Percentiles rank a stretch among this genome's conserved stretches.
phyloP scores from a whole-genome alignment of 2,888 invertebrate species.

The Penaeus monodon region DNA sequence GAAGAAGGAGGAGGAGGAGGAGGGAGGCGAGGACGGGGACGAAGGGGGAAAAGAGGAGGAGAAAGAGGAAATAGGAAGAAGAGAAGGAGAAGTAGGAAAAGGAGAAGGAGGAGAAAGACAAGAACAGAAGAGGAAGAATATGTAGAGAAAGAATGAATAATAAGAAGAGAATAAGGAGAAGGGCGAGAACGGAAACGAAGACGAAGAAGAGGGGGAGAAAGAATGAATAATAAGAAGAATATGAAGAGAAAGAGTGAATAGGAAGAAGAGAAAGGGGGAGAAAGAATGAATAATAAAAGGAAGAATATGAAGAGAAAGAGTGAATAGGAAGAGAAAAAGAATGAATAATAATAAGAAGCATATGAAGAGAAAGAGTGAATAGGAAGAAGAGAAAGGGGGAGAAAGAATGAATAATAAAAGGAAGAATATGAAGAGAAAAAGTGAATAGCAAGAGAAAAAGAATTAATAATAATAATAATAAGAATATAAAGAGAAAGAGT shows the following conservation, averaged over 20 bases:
- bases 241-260: not conserved
- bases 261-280: not conserved
- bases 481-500: too few relatives aligned
- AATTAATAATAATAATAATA: accelerated
- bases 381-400: too few relatives aligned
- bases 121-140: not conserved
- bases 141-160: not conserved
- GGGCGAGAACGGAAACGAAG: not conserved
- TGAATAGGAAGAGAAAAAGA: too few relatives aligned
- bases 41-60: not conserved
- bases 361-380: too few relatives aligned
- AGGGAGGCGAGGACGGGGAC: not conserved
- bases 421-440: too few relatives aligned
- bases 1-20: not conserved
- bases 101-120: not conserved
- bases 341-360: too few relatives aligned
- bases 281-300: not conserved
- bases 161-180: not conserved
- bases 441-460: too few relatives aligned
- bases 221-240: not conserved
- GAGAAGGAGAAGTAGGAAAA: not conserved
- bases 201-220: not conserved
- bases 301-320: too few relatives aligned
- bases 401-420: too few relatives aligned
- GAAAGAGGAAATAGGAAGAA: not conserved